phyloP scores from a whole-genome alignment of 2,888 invertebrate species.

The Eilema sororculum region DNA sequence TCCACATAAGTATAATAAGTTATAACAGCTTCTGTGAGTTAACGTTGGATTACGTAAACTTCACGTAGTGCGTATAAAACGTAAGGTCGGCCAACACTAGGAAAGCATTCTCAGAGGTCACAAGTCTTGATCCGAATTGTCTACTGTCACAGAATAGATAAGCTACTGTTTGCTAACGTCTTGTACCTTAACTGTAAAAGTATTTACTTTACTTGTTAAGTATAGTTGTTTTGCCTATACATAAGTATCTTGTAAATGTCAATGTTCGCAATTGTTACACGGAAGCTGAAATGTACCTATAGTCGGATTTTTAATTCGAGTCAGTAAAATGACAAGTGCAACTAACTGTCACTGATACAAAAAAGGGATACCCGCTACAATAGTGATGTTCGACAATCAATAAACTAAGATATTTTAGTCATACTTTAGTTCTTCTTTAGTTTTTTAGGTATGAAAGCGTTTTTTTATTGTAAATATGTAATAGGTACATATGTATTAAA shows the following conservation, averaged over 20 bases:
- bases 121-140: slow-evolving; percentile 1
- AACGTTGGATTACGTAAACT: slow-evolving; percentile 12
- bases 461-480: too few relatives aligned
- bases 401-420: too few relatives aligned
- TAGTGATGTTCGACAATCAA: too few relatives aligned
- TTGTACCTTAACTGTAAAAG: background rate
- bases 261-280: background rate
- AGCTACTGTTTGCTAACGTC: background rate
- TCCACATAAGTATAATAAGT: background rate
- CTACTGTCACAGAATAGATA: too few relatives aligned
- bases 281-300: background rate
- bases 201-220: background rate
- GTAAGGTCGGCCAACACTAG: slow-evolving; percentile 4
- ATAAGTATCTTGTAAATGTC: background rate
- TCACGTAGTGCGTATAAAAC: slow-evolving; percentile 5
- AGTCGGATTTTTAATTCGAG: too few relatives aligned
- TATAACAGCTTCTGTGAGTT: slow-evolving; percentile 6
- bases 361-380: too few relatives aligned
- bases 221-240: too few relatives aligned
- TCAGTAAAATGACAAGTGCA: too few relatives aligned
- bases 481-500: too few relatives aligned
- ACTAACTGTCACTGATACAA: too few relatives aligned
- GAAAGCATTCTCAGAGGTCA: background rate
- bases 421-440: too few relatives aligned
- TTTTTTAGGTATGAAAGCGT: too few relatives aligned